Percentiles rank a stretch among this genome's conserved stretches.
phyloP scores from a whole-genome alignment of 1,140 invertebrate species.

The Procambarus clarkii region DNA sequence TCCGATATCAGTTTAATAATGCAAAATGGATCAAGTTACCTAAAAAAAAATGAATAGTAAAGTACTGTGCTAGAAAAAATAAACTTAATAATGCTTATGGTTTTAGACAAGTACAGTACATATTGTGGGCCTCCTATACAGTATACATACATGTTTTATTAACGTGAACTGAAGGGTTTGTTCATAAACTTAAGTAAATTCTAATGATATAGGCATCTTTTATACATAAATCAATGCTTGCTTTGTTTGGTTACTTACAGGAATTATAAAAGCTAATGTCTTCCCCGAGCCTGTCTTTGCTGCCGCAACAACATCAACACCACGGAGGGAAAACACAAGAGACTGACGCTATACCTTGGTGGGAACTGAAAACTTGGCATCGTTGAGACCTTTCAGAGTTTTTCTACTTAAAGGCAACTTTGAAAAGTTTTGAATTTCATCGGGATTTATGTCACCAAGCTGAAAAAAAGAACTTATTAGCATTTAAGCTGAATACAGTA shows the following conservation, averaged over 20 bases:
- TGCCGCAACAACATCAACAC: slow-evolving; percentile 94
- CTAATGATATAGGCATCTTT: too few species aligned
- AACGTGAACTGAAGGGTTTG: too few species aligned
- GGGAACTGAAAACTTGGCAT: slow-evolving; percentile 84
- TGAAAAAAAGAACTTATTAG: not conserved
- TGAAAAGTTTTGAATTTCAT: slow-evolving; percentile 78
- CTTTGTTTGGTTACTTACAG: slow-evolving; percentile 79
- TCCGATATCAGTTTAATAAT: not conserved
- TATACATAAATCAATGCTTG: too few species aligned
- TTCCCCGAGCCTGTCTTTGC: slow-evolving; percentile 99
- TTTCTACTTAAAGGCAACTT: slow-evolving; percentile 88
- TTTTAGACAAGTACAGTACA: too few species aligned
- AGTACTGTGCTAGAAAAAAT: too few species aligned
- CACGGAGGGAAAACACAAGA: slow-evolving; percentile 89
- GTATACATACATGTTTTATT: too few species aligned
- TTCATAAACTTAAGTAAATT: too few species aligned
- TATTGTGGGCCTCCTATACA: too few species aligned
- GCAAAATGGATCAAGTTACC: not conserved
- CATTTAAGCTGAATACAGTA: not conserved
- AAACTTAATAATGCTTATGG: too few species aligned
- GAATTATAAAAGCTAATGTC: slow-evolving; percentile 98
- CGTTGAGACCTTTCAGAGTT: slow-evolving; percentile 86
- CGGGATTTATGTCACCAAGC: slow-evolving; percentile 39
- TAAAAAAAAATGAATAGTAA: slow-evolving; percentile 20
- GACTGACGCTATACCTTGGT: slow-evolving; percentile 96